These are phyloP conservation scores for Choloepus didactylus DNA, from an alignment of 2,797 vertebrate genomes.

Conservation along the genomic window DNA sequence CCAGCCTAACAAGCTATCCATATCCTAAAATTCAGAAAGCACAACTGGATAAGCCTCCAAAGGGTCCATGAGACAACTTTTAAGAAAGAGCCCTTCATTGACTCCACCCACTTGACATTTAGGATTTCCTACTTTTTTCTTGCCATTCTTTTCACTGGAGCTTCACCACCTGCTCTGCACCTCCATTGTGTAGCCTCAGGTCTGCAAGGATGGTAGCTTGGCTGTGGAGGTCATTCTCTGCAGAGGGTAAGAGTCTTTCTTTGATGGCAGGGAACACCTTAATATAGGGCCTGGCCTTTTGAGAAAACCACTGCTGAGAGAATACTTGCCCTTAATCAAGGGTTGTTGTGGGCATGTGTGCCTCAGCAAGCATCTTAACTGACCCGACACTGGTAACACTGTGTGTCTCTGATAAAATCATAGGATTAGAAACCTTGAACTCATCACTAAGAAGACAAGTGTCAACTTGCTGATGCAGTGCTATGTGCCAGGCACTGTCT, in stretches of 20 bases:
- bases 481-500: not conserved
- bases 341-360: not conserved
- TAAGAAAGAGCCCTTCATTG: not conserved
- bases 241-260: not conserved
- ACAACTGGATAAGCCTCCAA: not conserved
- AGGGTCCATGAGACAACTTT: not conserved
- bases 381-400: not conserved
- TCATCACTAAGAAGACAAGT: not conserved
- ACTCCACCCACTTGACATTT: not conserved
- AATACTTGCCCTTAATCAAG: not conserved
- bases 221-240: not conserved
- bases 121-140: not conserved
- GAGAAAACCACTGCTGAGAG: not conserved
- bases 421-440: not conserved
- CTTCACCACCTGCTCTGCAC: not conserved
- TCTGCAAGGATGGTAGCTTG: not conserved
- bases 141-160: too few species aligned
- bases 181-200: not conserved
- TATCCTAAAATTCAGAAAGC: not conserved
- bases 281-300: not conserved
- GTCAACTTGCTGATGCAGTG: not conserved
- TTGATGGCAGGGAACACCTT: not conserved
- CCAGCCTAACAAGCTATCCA: not conserved
- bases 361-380: not conserved
- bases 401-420: not conserved